Base-by-base conservation (phyloP, 2,113 vertebrate species). In the Callithrix jacchus region DNA sequence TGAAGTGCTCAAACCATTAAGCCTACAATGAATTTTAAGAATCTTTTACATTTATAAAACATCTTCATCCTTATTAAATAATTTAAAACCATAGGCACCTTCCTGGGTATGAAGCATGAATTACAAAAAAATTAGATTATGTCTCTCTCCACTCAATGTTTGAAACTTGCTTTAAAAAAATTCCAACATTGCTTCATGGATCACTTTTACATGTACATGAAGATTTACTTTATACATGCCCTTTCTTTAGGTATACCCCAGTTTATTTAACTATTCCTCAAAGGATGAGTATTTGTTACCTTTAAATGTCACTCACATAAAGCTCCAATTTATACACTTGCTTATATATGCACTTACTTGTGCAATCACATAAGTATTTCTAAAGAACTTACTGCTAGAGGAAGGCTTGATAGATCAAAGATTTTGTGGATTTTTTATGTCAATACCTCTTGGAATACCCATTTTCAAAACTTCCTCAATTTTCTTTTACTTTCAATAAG, bases 51-150 rank as follows among this genome's bases (percentile, higher is more conserved):
- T 95, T 91, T 87, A 76, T 96, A 86, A 92, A 74, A 68, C 20
- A 96, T 86, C 25, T 91, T 95, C 27, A 76, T 71, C 3, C 3
- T 66, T 89, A 82, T 88, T 91, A n/a, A 96, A 79, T 96, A 97
- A 96, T 96, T 96, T 54, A 96, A 95, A 89, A 81, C 61, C 8
- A 92, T 20, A 87, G 54, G 10, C 47, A 79, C 47, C 73, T 93
- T 96, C 35, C 83, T 97, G 18, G 11, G 9, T 95, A 89, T 17
- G 68, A 97, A 79, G 11, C 27, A 94, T 74, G 37, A 45, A 93
- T 92, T 83, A 86, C 87, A 91, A 86, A 95, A 95, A 94, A 74
- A 54, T 92, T 70, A n/a, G 30, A 89, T 94, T 70, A 89, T 80
- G 14, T 96, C 40, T 92, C 58, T 96, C 40, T 92, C 58, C 49